Conservation (phyloP, 2,888 invertebrate genomes). For the Beris morrisii region DNA sequence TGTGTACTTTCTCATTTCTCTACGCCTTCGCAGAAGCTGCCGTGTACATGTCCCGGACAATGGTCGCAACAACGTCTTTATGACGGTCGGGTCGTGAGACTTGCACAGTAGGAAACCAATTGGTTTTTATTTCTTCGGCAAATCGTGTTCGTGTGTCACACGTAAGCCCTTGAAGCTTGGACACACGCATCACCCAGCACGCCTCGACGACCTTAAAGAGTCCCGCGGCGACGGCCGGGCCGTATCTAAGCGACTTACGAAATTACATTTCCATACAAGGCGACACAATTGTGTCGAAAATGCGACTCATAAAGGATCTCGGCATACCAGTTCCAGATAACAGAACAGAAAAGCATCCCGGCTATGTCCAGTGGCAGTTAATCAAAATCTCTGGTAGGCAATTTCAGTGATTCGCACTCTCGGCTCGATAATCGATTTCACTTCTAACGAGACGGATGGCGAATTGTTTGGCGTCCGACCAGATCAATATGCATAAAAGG, state of each 20-base stretch:
- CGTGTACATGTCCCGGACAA: constrained; percentile 1
- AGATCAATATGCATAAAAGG: constrained; percentile 37
- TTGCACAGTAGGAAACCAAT: constrained; percentile 35
- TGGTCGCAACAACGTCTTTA: constrained; percentile 18
- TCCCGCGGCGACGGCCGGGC: constrained; percentile 1
- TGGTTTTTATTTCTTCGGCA: constrained; percentile 16
- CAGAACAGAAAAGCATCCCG: no score
- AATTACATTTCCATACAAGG: constrained; percentile 17
- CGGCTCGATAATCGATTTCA: constrained; percentile 37
- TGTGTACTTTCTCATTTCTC: constrained; percentile 17
- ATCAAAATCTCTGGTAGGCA: constrained; percentile 29
- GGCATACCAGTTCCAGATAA: no score
- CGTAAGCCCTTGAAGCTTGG: constrained; percentile 23
- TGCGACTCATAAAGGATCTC: background rate
- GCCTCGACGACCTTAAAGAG: background rate
- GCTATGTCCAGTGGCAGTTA: background rate
- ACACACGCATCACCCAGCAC: constrained; percentile 14
- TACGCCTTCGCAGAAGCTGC: constrained; percentile 25
- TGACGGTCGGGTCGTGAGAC: constrained; percentile 37
- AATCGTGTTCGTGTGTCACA: constrained; percentile 31
- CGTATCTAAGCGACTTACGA: constrained; percentile 9
- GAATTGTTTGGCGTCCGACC: constrained; percentile 37
- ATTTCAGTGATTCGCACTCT: constrained; percentile 38
- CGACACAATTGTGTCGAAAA: background rate
- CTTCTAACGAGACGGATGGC: constrained; percentile 35